These are phyloP conservation scores for Cyclophora albipunctata DNA, from an alignment of 2,888 invertebrate species.

Conservation along the genomic window DNA sequence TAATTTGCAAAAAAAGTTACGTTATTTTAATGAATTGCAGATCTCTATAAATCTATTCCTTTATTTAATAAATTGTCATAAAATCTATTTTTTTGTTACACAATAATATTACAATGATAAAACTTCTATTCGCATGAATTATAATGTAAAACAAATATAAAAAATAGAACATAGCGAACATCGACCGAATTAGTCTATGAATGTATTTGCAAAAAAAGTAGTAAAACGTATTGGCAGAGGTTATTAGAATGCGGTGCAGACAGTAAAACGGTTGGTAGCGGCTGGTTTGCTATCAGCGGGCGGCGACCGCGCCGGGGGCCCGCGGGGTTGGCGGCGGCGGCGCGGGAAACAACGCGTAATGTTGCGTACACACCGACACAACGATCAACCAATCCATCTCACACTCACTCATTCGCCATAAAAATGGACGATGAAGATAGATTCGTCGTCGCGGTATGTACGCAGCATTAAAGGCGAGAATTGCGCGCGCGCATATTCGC, in stretches of 20 bases:
- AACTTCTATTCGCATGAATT: no score
- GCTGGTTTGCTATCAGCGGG: slow-evolving; percentile 71
- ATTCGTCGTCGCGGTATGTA: not conserved
- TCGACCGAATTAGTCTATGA: no score
- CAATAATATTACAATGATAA: no score
- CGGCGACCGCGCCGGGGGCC: slow-evolving; percentile 71
- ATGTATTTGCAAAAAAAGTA: no score
- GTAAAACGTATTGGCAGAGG: no score
- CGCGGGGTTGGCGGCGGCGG: slow-evolving; percentile 65
- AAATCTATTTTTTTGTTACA: no score
- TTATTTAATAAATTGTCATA: no score
- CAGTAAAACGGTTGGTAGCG: slow-evolving; percentile 58
- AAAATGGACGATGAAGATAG: not conserved
- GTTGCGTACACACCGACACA: not conserved
- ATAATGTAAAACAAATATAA: no score
- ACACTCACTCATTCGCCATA: not conserved
- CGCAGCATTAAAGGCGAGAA: slow-evolving; percentile 53
- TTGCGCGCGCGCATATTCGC: slow-evolving; percentile 61
- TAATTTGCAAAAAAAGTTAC: no score
- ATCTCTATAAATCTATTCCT: no score
- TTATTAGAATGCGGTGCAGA: slow-evolving; percentile 49
- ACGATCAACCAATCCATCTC: not conserved
- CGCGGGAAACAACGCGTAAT: slow-evolving; percentile 68
- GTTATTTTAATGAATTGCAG: no score
- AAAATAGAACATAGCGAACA: no score